A percentile compares a stretch with the other conserved stretches of the same genome.
phyloP scores from a whole-genome alignment of 2,113 vertebrate genomes.

The Ancistrus triradiatus region DNA sequence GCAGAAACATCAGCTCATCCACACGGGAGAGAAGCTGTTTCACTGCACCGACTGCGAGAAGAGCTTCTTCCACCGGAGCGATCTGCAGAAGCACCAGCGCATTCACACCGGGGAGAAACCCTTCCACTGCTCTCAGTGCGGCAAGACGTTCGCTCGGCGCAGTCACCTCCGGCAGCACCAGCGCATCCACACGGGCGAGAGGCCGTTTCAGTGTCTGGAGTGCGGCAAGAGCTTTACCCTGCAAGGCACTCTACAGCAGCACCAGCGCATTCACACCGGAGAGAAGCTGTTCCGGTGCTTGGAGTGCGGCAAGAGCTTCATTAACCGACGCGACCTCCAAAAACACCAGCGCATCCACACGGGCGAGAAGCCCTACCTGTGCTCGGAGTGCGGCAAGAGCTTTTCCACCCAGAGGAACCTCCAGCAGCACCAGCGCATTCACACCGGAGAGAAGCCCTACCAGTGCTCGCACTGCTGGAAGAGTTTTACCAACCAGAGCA shows the following conservation, averaged over 20 bases:
- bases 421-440: conserved; percentile 3
- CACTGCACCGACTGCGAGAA: conserved; percentile 5
- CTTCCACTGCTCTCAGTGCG: not conserved
- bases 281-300: not conserved
- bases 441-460: conserved; percentile 17
- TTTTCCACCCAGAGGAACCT: not conserved
- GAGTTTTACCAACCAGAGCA: not conserved
- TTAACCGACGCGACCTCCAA: not conserved
- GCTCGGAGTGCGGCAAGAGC: conserved; percentile 4
- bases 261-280: conserved; percentile 1
- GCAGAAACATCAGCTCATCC: conserved; percentile 11
- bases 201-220: not conserved
- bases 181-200: conserved; percentile 8
- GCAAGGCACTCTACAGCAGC: not conserved
- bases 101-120: conserved; percentile 19
- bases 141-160: conserved; percentile 10
- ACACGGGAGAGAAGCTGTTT: conserved; percentile 13
- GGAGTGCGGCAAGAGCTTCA: not conserved
- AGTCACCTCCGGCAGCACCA: conserved; percentile 2
- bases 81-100: conserved; percentile 13
- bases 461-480: conserved; percentile 6
- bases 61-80: conserved; percentile 11
- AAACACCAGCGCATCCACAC: not conserved
- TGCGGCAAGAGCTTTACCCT: not conserved
- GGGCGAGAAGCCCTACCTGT: not conserved